A percentile compares a stretch with the other conserved stretches of the same genome.
phyloP scores from a whole-genome alignment of 2,113 vertebrate species.

The Lepidothrix coronata region DNA sequence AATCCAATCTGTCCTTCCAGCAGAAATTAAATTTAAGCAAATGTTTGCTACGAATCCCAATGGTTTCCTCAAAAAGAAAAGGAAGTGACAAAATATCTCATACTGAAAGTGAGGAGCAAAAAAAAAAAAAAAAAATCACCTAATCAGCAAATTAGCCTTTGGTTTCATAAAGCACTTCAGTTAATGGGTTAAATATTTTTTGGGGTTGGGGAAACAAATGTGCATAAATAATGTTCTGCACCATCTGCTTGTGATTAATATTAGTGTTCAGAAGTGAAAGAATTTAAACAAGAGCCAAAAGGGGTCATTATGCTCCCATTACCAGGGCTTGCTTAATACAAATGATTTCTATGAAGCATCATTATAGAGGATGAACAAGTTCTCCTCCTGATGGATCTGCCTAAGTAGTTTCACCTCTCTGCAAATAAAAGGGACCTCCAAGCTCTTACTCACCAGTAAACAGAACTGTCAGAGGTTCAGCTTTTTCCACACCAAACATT shows the following conservation, averaged over 20 bases:
- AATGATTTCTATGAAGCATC: conserved; percentile 38
- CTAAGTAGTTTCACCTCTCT: conserved; percentile 37
- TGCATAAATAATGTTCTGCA: conserved; percentile 56
- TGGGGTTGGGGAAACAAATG: conserved; percentile 27
- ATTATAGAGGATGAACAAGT: conserved; percentile 19
- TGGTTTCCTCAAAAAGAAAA: background rate
- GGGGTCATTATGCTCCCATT: conserved; percentile 54
- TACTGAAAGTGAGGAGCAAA: background rate
- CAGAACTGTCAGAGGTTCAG: background rate
- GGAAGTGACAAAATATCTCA: background rate
- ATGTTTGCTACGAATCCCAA: background rate
- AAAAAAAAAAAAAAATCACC: background rate
- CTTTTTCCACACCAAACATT: background rate
- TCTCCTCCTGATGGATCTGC: background rate
- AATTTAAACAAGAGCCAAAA: conserved; percentile 60
- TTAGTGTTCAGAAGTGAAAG: conserved; percentile 58
- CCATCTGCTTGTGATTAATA: conserved; percentile 65
- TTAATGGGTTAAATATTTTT: conserved; percentile 50
- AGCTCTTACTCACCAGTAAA: background rate
- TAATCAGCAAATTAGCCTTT: conserved; percentile 1
- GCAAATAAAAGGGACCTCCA: background rate
- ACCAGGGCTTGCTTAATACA: conserved; percentile 49
- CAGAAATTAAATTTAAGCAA: background rate
- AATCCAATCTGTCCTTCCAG: background rate
- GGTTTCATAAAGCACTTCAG: background rate